Percentiles rank a stretch among this genome's conserved stretches.
Conservation (phyloP, 2,797 vertebrate species). For the Labeo calbasu region DNA sequence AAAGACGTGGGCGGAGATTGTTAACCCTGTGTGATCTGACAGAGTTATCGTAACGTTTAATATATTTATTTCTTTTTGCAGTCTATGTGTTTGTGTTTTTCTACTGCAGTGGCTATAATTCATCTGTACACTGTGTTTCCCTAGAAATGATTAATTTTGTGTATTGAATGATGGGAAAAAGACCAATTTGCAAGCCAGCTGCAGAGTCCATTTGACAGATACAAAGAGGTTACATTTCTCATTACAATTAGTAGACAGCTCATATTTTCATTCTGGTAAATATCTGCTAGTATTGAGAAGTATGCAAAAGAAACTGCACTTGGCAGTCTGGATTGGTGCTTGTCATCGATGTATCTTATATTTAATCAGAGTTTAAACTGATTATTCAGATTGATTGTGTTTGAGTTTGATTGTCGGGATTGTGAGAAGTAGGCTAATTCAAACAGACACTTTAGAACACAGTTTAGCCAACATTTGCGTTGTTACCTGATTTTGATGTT, state of each 20-base stretch:
- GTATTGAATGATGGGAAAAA: not conserved
- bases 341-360: not conserved
- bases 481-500: not conserved
- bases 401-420: not conserved
- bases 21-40: not conserved
- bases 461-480: not conserved
- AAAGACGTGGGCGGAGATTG: not conserved
- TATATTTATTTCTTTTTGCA: not conserved
- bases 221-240: conserved; percentile 2
- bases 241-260: not conserved
- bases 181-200: not conserved
- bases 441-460: not conserved
- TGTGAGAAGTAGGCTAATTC: not conserved
- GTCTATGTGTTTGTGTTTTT: not conserved
- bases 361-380: not conserved
- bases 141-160: not conserved
- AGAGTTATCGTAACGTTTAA: not conserved
- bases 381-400: not conserved
- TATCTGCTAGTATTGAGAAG: not conserved
- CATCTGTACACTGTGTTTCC: not conserved
- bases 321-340: not conserved
- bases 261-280: not conserved
- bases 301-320: not conserved
- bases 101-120: not conserved
- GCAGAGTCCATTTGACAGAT: not conserved